Evolutionary conservation across 1,140 invertebrate species (phyloP).

Genomic region (Palaemon carinicauda): DNA sequence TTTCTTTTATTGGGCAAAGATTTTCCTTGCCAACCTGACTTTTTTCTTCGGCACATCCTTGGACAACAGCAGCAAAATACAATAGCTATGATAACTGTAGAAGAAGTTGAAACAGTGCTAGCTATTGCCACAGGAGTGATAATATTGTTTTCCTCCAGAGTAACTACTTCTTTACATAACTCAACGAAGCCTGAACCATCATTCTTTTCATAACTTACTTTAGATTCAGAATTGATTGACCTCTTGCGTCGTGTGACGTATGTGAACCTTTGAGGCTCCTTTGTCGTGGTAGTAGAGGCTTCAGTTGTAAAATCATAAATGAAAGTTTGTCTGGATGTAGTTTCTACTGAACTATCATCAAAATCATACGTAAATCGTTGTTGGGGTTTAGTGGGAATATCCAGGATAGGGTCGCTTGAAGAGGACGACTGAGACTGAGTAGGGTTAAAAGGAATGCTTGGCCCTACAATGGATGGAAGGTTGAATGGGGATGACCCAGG

Average conservation of each 20-base stretch:
- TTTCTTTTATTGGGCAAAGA: neutral
- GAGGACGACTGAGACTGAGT: neutral
- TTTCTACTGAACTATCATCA: neutral
- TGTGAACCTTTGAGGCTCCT: neutral
- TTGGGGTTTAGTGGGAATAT: neutral
- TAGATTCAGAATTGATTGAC: neutral
- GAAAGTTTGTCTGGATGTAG: neutral
- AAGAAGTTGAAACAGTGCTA: constrained; percentile 14
- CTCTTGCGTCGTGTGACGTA: constrained; percentile 14
- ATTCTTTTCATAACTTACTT: neutral
- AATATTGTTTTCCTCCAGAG: neutral
- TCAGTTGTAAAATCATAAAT: constrained; percentile 12
- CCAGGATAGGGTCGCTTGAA: neutral
- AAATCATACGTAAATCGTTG: constrained; percentile 45
- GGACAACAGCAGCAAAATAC: constrained; percentile 39
- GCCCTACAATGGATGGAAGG: neutral
- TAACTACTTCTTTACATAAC: constrained; percentile 24
- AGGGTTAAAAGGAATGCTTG: neutral
- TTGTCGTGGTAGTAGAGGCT: neutral
- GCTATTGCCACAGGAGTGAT: constrained; percentile 22
- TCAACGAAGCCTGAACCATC: neutral
- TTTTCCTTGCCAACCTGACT: neutral
- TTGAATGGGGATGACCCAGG: neutral
- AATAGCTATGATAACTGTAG: constrained; percentile 21
- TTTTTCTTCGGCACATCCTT: neutral